Base-by-base conservation (phyloP, 2,888 invertebrate genomes). In the Trissonchulus sp. region DNA sequence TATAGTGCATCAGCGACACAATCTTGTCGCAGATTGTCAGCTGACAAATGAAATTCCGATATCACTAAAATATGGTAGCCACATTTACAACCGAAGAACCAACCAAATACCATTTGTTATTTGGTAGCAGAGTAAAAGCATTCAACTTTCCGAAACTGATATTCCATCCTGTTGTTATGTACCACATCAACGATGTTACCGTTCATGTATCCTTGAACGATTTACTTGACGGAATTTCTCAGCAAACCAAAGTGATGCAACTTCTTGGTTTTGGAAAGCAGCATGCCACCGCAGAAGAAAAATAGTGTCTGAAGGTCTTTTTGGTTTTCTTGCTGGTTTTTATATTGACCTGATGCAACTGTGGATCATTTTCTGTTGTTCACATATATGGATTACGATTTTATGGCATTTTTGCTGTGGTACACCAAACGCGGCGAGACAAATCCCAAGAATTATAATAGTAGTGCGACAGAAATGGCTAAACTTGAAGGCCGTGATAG, bases 141-240 rank as follows among this genome's bases (percentile, higher is more conserved):
- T n/a, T n/a, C n/a, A n/a, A n/a, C n/a, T n/a, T n/a, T n/a, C 60
- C 60, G 60, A n/a, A 60, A 60, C 18, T 60, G 60, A 60, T 60
- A 60, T 60, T 60, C n/a, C 60, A 60, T 60, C 60, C 60, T 60
- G 60, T 60, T 18, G 60, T 60, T 60, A 60, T 60, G 60, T 60
- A 60, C 60, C 60, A 60, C n/a, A n/a, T 60, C n/a, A 60, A 60
- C 60, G 60, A 60, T n/a, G n/a, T 60, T n/a, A 60, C 18, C 60
- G n/a, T n/a, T 60, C 60, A 60, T n/a, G n/a, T 60, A 18, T 60
- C 60, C 18, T n/a, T 60, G 18, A 60, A 60, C 60, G 60, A 60
- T 60, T 18, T 60, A n/a, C n/a, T 60, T 60, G 18, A 60, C 18
- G 60, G 18, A n/a, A 18, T 18, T 60, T 18, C 18, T 60, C 18